These are phyloP conservation scores for Caretta caretta DNA, from an alignment of 2,113 vertebrate genomes.

Conservation along the genomic window DNA sequence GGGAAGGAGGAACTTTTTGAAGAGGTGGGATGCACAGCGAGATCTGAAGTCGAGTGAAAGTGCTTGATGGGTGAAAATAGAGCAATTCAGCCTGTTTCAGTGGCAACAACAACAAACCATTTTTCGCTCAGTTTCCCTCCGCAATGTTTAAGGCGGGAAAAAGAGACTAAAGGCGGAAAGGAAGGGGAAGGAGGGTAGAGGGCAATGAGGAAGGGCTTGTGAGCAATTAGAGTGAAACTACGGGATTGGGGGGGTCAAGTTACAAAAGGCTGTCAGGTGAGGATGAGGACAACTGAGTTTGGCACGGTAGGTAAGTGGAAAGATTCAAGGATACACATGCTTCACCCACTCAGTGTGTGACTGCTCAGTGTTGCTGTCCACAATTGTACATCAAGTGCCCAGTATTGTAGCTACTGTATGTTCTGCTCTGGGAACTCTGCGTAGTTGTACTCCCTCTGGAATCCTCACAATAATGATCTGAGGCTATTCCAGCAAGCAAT, in stretches of 20 bases:
- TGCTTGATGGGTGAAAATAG: rapidly evolving
- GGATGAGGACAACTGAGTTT: not conserved
- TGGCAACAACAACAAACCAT: not conserved
- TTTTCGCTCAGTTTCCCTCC: not conserved
- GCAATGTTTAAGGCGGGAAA: not conserved
- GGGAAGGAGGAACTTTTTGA: not conserved
- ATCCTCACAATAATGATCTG: not conserved
- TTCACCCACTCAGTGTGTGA: not conserved
- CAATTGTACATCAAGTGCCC: not conserved
- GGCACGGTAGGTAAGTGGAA: rapidly evolving
- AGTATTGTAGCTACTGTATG: too few species aligned
- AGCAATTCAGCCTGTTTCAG: not conserved
- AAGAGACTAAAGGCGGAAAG: not conserved
- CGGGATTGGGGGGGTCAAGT: not conserved
- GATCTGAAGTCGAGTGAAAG: not conserved
- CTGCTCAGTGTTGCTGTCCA: not conserved
- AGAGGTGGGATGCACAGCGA: not conserved
- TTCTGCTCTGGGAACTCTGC: rapidly evolving
- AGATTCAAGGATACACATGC: rapidly evolving
- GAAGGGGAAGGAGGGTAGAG: not conserved
- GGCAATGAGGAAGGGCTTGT: not conserved
- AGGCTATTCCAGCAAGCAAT: not conserved
- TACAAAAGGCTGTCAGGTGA: not conserved
- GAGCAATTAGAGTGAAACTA: not conserved
- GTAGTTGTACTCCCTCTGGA: not conserved